phyloP scores from a whole-genome alignment of 53 echinoderm and acorn worm genomes.

The Echinometra lucunter region DNA sequence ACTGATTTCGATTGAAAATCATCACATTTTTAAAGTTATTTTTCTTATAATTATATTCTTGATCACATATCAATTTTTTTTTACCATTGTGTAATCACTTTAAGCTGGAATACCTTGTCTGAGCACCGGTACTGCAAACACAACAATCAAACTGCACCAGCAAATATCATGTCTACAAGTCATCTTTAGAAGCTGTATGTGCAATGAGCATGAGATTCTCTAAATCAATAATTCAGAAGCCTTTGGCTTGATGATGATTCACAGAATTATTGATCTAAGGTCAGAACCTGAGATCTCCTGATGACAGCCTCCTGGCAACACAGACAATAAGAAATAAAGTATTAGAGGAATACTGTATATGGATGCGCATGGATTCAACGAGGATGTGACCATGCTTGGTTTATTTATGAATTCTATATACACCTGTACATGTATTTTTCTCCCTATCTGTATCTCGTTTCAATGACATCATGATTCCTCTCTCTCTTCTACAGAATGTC shows the following conservation, averaged over 20 bases:
- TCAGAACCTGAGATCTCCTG: background rate
- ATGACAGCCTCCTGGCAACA: background rate
- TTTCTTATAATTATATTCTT: too few relatives aligned
- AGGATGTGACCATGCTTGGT: background rate
- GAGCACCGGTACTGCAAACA: background rate
- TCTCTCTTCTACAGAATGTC: too few relatives aligned
- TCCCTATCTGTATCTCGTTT: too few relatives aligned
- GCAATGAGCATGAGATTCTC: constrained; percentile 24
- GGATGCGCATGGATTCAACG: background rate
- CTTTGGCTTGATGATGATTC: constrained; percentile 13
- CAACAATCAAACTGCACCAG: background rate
- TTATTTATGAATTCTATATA: background rate
- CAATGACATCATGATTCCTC: too few relatives aligned
- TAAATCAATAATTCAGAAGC: constrained; percentile 7
- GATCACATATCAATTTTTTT: too few relatives aligned
- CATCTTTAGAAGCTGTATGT: background rate
- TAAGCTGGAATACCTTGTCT: too few relatives aligned
- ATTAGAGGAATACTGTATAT: background rate
- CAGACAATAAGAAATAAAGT: background rate
- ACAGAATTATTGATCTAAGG: constrained; percentile 18
- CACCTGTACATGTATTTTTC: too few relatives aligned
- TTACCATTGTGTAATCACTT: too few relatives aligned
- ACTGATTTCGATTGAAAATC: too few relatives aligned
- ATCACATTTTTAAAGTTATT: too few relatives aligned
- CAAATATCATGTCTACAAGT: constrained; percentile 2